These are phyloP conservation scores for Silurus aristotelis DNA, from an alignment of 2,797 vertebrate species.

Conservation along the genomic window DNA sequence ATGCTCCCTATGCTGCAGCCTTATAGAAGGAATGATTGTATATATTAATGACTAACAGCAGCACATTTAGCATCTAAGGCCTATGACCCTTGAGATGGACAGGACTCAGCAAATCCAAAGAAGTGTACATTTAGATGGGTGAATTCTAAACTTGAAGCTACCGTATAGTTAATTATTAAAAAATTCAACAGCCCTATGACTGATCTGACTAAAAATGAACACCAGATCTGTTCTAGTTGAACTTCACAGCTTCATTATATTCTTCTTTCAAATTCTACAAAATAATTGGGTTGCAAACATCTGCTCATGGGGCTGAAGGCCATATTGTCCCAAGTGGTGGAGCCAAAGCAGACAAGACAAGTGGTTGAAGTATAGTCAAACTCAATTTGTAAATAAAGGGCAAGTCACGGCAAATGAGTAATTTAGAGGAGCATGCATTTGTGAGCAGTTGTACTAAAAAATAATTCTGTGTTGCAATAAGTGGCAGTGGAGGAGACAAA, in stretches of 20 bases:
- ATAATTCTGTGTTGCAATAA: background rate
- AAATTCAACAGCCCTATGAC: background rate
- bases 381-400: background rate
- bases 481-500: background rate
- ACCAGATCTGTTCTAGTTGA: background rate
- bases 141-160: background rate
- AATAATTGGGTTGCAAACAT: background rate
- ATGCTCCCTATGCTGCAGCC: background rate
- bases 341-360: background rate
- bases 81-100: background rate
- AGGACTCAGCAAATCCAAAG: background rate
- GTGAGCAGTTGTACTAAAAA: background rate
- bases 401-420: background rate
- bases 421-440: background rate
- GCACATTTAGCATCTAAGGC: background rate
- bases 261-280: background rate
- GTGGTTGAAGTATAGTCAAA: background rate
- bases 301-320: background rate
- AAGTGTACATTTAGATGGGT: background rate
- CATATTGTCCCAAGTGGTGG: background rate
- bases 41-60: background rate
- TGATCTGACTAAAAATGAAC: background rate
- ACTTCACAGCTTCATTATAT: background rate
- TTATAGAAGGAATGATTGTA: background rate
- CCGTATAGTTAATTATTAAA: no score